Evolutionary conservation across 1,140 invertebrate genomes (phyloP), one percentile per base, ranked within the genome.

Genomic region (Cydia pomonella): DNA sequence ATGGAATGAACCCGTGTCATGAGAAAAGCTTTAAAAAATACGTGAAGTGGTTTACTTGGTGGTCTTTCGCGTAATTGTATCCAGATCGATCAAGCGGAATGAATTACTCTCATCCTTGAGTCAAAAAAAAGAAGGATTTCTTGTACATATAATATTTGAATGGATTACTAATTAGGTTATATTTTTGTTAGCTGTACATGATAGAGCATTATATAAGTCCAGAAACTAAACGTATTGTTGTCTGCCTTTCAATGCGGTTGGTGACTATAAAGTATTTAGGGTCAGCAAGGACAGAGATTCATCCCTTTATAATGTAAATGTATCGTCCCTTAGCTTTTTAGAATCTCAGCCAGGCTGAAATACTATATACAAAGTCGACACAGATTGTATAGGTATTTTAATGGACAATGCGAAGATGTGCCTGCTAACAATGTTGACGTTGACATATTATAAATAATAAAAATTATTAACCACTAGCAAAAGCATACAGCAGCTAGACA

Each of bases 61-160:
- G 76, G 75, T 64, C 75, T 59, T 62, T 38, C 62, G 23, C 27
- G 82, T 82, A 83, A 83, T 73, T 53, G 47, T 74, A 83, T 73
- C 75, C 75, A 23, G 16, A 33, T 21, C 74, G 76, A 75, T 76
- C 75, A 63, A 72, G 73, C 71, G 73, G 79, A 80, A 80, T 66
- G 80, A 79, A 83, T 82, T 71, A 50, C 50, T 73, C 33, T 44
- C 77, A 76, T 79, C 77, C 77, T 79, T 74, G 29, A 2, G 29
- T 25, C 33, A 47, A 13, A 72, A 50, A n/a, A 73, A 74, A 66
- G 41, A 29, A 16, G 66, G 44, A 47, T 71, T 75, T 33, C 44
- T 75, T 59, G 23, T 6, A 38, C 9, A 33, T 63, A 63, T 23
- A 63, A n/a, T n/a, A 33, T 66, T 66, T 66, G 25, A 66, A 66